Conservation (phyloP, 2,797 vertebrate genomes). For the Strix occidentalis region DNA sequence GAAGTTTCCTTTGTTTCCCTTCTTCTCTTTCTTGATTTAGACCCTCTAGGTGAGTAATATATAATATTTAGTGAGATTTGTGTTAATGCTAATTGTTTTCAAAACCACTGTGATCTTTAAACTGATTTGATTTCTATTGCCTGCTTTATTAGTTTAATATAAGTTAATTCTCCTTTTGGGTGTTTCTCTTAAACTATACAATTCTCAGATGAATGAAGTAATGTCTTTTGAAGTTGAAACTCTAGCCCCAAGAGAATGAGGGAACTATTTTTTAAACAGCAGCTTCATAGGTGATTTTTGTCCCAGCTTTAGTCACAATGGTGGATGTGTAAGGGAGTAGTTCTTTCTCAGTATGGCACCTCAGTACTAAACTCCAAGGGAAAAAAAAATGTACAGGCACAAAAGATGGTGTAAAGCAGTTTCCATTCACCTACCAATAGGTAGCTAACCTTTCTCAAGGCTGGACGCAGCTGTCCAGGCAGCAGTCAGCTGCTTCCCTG, state of each 20-base stretch:
- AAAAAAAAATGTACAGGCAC: neutral
- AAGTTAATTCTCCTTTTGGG: slow-evolving; percentile 46
- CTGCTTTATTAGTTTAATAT: slow-evolving; percentile 60
- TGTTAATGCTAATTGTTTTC: slow-evolving; percentile 30
- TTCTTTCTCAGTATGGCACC: neutral
- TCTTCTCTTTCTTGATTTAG: neutral
- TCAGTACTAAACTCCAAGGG: neutral
- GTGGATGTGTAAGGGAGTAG: neutral
- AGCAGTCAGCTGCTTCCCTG: neutral
- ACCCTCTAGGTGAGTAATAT: neutral
- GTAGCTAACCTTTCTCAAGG: neutral
- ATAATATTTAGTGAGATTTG: slow-evolving; percentile 19
- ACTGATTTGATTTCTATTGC: slow-evolving; percentile 45
- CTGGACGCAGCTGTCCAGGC: neutral
- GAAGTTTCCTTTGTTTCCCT: neutral
- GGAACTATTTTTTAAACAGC: neutral
- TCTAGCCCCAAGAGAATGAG: neutral
- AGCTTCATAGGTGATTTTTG: neutral
- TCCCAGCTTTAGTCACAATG: neutral
- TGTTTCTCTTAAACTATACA: slow-evolving; percentile 24
- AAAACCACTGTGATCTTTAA: slow-evolving; percentile 42
- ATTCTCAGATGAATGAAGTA: slow-evolving; percentile 48
- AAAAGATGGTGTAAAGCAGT: neutral
- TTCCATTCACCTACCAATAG: neutral
- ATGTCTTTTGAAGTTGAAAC: slow-evolving; percentile 39